Evolutionary conservation across 1,140 invertebrate genomes (phyloP), one percentile per base, ranked within the genome.

Genomic region (Rhyzopertha dominica): DNA sequence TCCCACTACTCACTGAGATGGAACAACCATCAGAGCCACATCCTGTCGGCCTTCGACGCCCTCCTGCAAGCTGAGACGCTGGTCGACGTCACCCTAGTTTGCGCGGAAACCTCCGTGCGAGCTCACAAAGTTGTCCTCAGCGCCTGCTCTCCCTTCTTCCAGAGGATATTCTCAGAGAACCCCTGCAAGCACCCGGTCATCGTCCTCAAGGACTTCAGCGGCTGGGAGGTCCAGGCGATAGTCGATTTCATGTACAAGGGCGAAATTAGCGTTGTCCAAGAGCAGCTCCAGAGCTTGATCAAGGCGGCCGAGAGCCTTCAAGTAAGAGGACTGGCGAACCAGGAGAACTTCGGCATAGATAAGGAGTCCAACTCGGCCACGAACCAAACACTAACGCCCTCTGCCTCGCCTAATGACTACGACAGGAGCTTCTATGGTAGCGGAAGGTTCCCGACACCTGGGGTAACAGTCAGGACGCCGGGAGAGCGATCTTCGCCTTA

Each of bases 121-220:
- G 87, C 89, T 7, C 90, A 94, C 71, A 93, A 91, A 70, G 87
- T 94, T 47, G 85, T 94, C 19, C 77, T 94, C 4, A 89, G 87
- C 56, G 87, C 88, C 20, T 92, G 88, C 76, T 91, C 87, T 62
- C 87, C 89, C 2, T 91, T 91, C 61, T 93, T 94, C 65, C 81
- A 89, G 56, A 76, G 82, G 57, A 85, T 94, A 62, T 91, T 94
- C 62, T 80, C 82, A 39, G 88, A 92, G 54, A 90, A 88, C 54
- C 88, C 89, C n/a, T 93, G 88, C 74, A 90, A 93, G 62, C 90
- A 93, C 65, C 90, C 90, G 7, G 87, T 93, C 34, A 90, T 94
- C 60, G 87, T 93, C 32, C 66, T 93, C 13, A 92, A 92, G 67
- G 90, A 92, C 68, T 87, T 91, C 57, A 77, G 80, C 56, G 84